Evolutionary conservation across 1,140 invertebrate genomes (phyloP).

Genomic region (Patella vulgata): DNA sequence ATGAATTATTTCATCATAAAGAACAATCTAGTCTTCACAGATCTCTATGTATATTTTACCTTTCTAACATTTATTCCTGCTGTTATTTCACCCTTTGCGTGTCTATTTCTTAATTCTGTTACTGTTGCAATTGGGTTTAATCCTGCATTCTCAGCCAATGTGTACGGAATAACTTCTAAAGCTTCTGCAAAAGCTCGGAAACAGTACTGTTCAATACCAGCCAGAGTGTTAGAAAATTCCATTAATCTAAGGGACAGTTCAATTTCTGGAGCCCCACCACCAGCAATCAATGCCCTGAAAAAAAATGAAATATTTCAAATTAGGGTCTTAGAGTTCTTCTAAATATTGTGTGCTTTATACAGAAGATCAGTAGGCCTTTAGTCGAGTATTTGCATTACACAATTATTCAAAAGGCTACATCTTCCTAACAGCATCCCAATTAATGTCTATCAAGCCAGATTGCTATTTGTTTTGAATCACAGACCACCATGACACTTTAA

Average conservation of each 20-base stretch:
- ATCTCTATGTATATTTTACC: constrained; percentile 43
- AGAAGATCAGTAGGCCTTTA: too few relatives aligned
- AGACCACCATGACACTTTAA: too few relatives aligned
- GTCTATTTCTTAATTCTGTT: constrained; percentile 93
- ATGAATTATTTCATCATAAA: too few relatives aligned
- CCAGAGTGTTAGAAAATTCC: constrained; percentile 82
- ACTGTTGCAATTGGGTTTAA: constrained; percentile 97
- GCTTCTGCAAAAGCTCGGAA: constrained; percentile 93
- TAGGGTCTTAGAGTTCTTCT: too few relatives aligned
- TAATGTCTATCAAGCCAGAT: too few relatives aligned
- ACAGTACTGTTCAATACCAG: constrained; percentile 95
- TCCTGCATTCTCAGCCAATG: constrained; percentile 99
- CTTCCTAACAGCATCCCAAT: too few relatives aligned
- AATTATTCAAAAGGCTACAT: too few relatives aligned
- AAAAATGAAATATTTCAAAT: too few relatives aligned
- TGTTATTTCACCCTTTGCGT: constrained; percentile 83
- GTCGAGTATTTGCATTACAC: too few relatives aligned
- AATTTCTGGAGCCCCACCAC: constrained; percentile 97
- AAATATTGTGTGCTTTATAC: too few relatives aligned
- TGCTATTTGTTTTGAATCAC: too few relatives aligned
- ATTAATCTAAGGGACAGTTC: constrained; percentile 89
- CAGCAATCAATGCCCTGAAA: constrained; percentile 81
- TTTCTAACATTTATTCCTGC: constrained; percentile 97
- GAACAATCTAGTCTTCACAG: too few relatives aligned
- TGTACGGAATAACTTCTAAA: constrained; percentile 96